phyloP scores from a whole-genome alignment of 1,140 invertebrate species.

The Plectrocnemia conspersa region DNA sequence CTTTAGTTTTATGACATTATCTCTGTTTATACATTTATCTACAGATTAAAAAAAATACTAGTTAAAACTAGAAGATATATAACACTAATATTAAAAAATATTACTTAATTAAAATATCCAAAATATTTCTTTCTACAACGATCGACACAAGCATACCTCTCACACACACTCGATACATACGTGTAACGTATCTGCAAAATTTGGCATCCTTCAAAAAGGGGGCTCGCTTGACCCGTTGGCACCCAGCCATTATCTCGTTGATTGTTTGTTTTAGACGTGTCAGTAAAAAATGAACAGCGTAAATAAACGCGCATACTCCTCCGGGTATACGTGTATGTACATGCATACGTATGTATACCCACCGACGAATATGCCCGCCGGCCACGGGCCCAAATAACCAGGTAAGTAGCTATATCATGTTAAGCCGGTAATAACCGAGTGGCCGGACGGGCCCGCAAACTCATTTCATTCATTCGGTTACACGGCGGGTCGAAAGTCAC shows the following conservation, averaged over 20 bases:
- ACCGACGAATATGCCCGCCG: constrained; percentile 8
- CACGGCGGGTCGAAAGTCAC: no score
- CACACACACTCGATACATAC: no score
- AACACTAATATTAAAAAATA: no score
- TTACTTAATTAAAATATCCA: no score
- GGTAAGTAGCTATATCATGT: constrained; percentile 22
- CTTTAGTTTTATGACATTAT: no score
- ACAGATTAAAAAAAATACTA: no score
- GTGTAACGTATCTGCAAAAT: no score
- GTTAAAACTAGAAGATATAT: no score
- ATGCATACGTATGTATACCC: not conserved
- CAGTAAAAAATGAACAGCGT: constrained; percentile 29
- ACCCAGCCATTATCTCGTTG: constrained; percentile 22
- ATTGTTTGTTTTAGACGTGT: constrained; percentile 36
- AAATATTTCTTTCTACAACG: no score
- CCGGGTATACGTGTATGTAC: not conserved
- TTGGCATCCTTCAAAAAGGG: no score
- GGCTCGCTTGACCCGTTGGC: constrained; percentile 14
- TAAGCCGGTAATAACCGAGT: constrained; percentile 21
- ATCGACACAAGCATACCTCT: no score
- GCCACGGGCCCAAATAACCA: constrained; percentile 14
- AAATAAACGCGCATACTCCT: constrained; percentile 21
- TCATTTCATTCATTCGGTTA: constrained; percentile 9
- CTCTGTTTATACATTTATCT: no score
- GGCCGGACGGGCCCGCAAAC: constrained; percentile 8